Conservation (phyloP, 2,888 invertebrate genomes). For the Odontomyia ornata region DNA sequence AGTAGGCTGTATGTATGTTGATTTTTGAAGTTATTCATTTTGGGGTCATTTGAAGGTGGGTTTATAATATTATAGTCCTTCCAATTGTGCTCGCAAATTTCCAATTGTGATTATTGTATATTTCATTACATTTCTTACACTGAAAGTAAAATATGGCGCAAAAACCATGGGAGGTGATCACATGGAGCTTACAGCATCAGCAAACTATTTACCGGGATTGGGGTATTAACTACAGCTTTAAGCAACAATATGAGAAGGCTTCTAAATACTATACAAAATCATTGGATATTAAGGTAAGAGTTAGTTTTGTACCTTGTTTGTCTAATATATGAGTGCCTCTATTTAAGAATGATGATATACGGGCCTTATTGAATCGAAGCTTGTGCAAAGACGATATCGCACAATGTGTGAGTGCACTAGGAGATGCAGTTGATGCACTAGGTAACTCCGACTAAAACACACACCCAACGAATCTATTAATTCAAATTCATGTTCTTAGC, state of each 20-base stretch:
- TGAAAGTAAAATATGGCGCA: neutral
- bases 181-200: conserved; percentile 56
- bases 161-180: conserved; percentile 55
- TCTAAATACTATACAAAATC: conserved; percentile 59
- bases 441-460: conserved; percentile 52
- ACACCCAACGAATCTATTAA: neutral
- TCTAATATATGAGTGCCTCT: neutral
- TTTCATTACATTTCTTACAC: too few species aligned
- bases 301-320: neutral
- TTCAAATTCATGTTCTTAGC: conserved; percentile 42
- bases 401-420: conserved; percentile 55
- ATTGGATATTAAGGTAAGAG: conserved; percentile 53
- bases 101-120: too few species aligned
- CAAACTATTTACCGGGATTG: conserved; percentile 60
- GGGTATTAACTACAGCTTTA: conserved; percentile 59
- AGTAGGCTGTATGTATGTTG: too few species aligned
- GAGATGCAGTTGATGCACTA: conserved; percentile 56
- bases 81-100: too few species aligned
- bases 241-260: conserved; percentile 58
- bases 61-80: too few species aligned
- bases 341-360: conserved; percentile 52
- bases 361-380: conserved; percentile 58
- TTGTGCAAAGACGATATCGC: conserved; percentile 58
- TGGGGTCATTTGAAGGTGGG: too few species aligned
- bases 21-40: too few species aligned